Base-by-base conservation (phyloP, 2,888 invertebrate genomes). In the Leptinotarsa rubiginosa region DNA sequence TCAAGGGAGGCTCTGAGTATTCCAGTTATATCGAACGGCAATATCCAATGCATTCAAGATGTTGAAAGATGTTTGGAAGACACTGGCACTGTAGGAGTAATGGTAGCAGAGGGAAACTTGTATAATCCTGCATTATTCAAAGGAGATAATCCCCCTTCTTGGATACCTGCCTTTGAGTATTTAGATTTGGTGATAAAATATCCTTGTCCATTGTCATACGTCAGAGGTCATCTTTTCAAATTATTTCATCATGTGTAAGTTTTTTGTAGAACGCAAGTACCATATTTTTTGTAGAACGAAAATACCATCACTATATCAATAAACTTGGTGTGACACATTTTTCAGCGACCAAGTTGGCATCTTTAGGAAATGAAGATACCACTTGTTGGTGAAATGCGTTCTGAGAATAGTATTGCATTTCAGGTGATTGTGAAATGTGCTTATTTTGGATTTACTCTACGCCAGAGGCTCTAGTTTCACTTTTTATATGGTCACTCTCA, bases 11-110 rank as follows among this genome's bases (percentile, higher is more conserved):
- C 93, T 74, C 92, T 99, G 31, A 93, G 92, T 77, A 94, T 99
- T 84, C 99, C 99, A 16, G 96, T 99, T 84, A 93, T 99, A 86
- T 97, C 98, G 41, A 99, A 99, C 90, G 99, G 99, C 18, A 99
- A 99, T 86, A 96, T 99, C 81, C 97, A 98, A 87, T 95, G 94
- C 83, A 87, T 96, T 81, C 92, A 93, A 83, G 99, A 99, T 90
- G 92, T 96, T 1, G 89, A 93, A 73, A 90, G 93, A 78, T 99
- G 99, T 87, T 88, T 99, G 69, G 89, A 92, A 72, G 94, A 92
- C 83, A 99, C 98, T 0, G 94, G 94, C 47, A 97, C 93, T 3
- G 90, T 94, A 85, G 96, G 95, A 56, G 94, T 97, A 0, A 97
- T 97, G 97, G 93, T 94, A 83, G 95, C 96, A 77, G 99, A 99